Base-by-base conservation (phyloP, 2,888 invertebrate species). In the Teleiodes luculella region DNA sequence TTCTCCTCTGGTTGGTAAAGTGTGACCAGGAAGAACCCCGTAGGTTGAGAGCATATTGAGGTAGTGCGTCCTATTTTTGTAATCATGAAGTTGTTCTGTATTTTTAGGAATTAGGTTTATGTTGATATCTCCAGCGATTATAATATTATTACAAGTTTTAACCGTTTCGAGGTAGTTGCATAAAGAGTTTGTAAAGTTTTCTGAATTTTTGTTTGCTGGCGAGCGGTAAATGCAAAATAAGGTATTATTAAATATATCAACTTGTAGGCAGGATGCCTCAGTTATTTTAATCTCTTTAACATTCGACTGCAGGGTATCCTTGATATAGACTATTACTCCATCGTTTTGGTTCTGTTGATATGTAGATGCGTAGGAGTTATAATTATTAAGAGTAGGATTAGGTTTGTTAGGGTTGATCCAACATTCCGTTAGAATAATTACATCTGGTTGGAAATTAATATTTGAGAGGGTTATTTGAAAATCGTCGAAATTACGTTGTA, bases 161-260 rank as follows among this genome's bases (percentile, higher is more conserved):
- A 65, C 6, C 0, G 39, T 52, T 1, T 57, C 54, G 11, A 68
- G 36, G 13, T 63, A 57, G 14, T n/a, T 33, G 47, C 52, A 52
- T n/a, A 66, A 31, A 0, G 60, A 61, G 7, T 58, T 50, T 24
- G 63, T 57, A 51, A 66, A 66, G 8, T 4, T 13, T 6, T 54
- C 56, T 13, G 61, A 56, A 41, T 64, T 62, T n/a, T 2, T 24
- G 13, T 54, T 56, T 5, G 64, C 63, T 0, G 65, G 65, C 0
- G 68, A 66, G 0, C 64, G 55, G 43, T 65, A 66, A n/a, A 66
- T 62, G 35, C 60, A 45, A n/a, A 66, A 36, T n/a, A 64, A 52
- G 6, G 35, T 54, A 10, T 35, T 16, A n/a, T 59, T 49, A 4
- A 20, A 10, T 0, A 57, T 35, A n/a, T 55, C 30, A 10, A 65